Conservation (phyloP, 2,888 invertebrate genomes). For the Coecobrya sp. region DNA sequence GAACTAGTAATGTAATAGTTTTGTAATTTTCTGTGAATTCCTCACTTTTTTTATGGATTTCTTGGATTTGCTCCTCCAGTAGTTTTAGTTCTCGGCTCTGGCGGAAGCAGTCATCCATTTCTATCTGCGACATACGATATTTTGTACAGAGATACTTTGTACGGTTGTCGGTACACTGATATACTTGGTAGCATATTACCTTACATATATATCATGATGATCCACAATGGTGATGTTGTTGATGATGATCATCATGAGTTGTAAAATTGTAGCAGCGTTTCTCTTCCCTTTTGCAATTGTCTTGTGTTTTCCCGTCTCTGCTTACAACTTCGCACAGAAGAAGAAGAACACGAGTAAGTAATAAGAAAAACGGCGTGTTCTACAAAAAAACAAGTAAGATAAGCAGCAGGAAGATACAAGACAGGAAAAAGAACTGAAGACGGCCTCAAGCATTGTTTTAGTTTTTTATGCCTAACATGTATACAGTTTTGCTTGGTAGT, state of each 20-base stretch:
- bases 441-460: constrained; percentile 36
- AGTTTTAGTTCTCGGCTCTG: not conserved
- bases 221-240: not conserved
- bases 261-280: not conserved
- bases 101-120: not conserved
- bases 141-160: constrained; percentile 13
- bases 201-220: not conserved
- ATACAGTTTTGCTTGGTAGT: not conserved
- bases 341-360: not conserved
- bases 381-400: constrained; percentile 11
- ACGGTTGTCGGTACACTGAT: not conserved
- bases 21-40: constrained; percentile 52
- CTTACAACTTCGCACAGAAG: not conserved
- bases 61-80: not conserved
- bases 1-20: not conserved
- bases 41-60: not conserved
- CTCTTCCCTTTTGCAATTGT: not conserved
- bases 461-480: not conserved
- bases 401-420: not conserved
- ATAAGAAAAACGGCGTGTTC: constrained; percentile 33
- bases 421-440: not conserved
- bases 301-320: not conserved
- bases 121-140: not conserved
- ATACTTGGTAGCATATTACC: not conserved
- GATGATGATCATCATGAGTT: constrained; percentile 7